Percentiles rank a stretch among this genome's conserved stretches.
These are phyloP conservation scores for Entomyzon cyanotis DNA, from an alignment of 2,113 vertebrate genomes.

Conservation along the genomic window DNA sequence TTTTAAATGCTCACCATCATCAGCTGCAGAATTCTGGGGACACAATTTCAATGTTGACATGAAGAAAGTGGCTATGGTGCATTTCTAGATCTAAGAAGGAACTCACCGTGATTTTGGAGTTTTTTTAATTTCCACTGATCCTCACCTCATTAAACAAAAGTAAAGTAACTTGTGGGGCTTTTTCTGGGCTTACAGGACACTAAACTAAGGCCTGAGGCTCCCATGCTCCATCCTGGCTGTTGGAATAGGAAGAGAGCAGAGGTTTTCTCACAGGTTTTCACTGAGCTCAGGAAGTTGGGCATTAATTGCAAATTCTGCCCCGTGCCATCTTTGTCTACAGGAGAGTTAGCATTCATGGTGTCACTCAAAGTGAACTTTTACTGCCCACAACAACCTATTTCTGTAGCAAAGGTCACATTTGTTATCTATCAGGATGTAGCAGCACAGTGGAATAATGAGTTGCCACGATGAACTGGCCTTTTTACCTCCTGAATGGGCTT, in stretches of 20 bases:
- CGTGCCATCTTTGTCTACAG: background rate
- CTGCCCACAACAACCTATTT: slow-evolving; percentile 48
- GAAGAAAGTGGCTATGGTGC: background rate
- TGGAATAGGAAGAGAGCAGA: background rate
- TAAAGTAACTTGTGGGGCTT: background rate
- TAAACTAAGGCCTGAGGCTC: background rate
- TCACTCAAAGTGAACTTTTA: slow-evolving; percentile 62
- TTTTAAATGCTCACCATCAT: background rate
- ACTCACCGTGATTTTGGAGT: background rate
- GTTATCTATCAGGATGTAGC: slow-evolving; percentile 60
- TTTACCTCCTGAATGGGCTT: slow-evolving; percentile 65
- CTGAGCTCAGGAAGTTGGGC: background rate
- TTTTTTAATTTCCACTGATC: background rate
- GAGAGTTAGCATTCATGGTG: slow-evolving; percentile 11
- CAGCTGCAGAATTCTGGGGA: background rate
- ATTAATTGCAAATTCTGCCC: background rate
- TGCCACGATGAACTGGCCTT: slow-evolving; percentile 54
- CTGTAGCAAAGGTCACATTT: slow-evolving; percentile 60
- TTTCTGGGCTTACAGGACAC: background rate
- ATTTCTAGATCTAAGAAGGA: background rate
- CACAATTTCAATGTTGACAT: background rate
- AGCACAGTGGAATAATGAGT: slow-evolving; percentile 62
- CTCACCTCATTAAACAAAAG: background rate
- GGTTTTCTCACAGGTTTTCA: background rate
- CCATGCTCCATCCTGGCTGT: background rate